Conservation (phyloP, 2,797 vertebrate genomes). For the Rhinoraja longicauda region DNA sequence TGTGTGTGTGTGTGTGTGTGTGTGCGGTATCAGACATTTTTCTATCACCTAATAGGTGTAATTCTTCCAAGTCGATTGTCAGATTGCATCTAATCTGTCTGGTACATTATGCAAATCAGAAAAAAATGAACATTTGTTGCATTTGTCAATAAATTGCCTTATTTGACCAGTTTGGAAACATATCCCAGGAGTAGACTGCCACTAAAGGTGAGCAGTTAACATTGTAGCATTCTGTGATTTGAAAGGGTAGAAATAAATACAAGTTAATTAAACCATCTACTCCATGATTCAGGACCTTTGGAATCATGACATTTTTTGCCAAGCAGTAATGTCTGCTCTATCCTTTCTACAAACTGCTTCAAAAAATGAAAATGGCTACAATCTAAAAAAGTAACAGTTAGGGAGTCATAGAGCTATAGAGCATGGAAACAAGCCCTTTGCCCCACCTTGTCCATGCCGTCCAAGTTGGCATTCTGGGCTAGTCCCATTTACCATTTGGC, state of each 20-base stretch:
- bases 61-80: neutral
- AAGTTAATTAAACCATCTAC: neutral
- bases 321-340: neutral
- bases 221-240: neutral
- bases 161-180: neutral
- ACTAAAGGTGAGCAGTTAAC: neutral
- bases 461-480: too few relatives aligned
- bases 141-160: neutral
- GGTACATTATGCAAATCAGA: conserved; percentile 6
- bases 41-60: neutral
- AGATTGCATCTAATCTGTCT: neutral
- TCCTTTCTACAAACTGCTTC: neutral
- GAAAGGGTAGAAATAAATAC: neutral
- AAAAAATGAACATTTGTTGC: neutral
- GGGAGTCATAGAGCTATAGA: neutral
- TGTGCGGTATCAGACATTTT: neutral
- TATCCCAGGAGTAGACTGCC: neutral
- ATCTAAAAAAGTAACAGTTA: neutral
- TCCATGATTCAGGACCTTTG: neutral
- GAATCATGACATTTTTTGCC: neutral
- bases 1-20: neutral
- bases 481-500: too few relatives aligned
- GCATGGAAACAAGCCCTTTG: too few relatives aligned
- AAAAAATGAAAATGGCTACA: neutral
- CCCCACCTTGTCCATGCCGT: too few relatives aligned